phyloP scores from a whole-genome alignment of 2,888 invertebrate species.

The Trichogramma dendrolimi region DNA sequence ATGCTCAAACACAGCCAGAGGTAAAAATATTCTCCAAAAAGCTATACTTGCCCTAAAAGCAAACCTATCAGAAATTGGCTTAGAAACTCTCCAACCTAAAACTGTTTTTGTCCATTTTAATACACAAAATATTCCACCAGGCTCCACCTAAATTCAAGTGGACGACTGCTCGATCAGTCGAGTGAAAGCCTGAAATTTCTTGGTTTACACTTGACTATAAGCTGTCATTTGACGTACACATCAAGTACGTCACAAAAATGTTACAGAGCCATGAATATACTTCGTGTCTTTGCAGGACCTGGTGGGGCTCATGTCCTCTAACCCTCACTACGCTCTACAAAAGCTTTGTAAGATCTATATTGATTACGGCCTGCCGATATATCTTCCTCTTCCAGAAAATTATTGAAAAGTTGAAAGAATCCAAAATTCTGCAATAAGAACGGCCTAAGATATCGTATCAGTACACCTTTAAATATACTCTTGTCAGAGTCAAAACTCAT shows the following conservation, averaged over 20 bases:
- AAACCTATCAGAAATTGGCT: too few species aligned
- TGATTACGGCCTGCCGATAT: constrained; percentile 4
- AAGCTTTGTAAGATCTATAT: constrained; percentile 6
- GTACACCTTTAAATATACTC: background rate
- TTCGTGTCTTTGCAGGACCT: constrained; percentile 3
- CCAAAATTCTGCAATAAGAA: background rate
- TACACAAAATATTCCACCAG: background rate
- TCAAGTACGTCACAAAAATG: too few species aligned
- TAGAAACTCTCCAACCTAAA: too few species aligned
- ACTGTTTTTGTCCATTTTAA: background rate
- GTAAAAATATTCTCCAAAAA: background rate
- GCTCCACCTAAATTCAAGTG: background rate
- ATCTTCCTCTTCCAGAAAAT: background rate
- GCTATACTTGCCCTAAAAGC: too few species aligned
- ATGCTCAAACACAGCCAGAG: background rate
- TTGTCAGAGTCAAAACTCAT: constrained; percentile 1
- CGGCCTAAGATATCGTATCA: background rate
- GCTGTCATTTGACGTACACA: background rate
- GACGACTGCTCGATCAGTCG: background rate
- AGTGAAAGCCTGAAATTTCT: constrained; percentile 3
- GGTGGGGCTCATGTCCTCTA: constrained; percentile 5
- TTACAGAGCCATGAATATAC: constrained; percentile 2
- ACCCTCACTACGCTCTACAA: constrained; percentile 11
- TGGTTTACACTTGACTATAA: constrained; percentile 1
- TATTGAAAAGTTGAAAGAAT: background rate